Percentiles rank a stretch among this genome's conserved stretches.
These are phyloP conservation scores for Acanthosepion pharaonis DNA, from an alignment of 2,888 invertebrate genomes.

Conservation along the genomic window DNA sequence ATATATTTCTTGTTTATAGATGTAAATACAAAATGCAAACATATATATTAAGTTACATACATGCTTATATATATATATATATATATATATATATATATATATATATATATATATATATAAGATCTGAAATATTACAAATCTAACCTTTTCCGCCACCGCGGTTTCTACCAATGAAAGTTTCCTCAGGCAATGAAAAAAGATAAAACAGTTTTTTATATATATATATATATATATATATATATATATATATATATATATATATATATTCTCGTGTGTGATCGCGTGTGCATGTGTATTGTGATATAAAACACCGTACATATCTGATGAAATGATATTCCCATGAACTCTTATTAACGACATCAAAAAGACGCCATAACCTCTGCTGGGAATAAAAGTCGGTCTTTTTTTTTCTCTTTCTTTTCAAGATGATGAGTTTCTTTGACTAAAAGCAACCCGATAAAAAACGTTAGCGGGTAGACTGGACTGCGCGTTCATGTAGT, in stretches of 20 bases:
- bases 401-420: neutral
- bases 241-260: neutral
- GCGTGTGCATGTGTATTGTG: neutral
- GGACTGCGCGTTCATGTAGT: neutral
- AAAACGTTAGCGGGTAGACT: neutral
- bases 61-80: no score
- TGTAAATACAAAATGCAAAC: no score
- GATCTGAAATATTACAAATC: no score
- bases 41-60: no score
- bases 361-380: conserved; percentile 33
- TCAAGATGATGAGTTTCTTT: neutral
- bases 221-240: neutral
- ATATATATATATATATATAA: no score
- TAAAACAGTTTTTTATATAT: neutral
- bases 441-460: neutral
- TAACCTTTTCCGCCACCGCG: no score
- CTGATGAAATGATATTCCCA: neutral
- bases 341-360: neutral
- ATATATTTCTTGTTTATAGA: no score
- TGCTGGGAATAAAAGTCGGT: neutral
- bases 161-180: no score
- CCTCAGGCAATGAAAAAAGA: no score
- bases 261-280: neutral
- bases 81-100: no score
- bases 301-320: neutral